Percentiles rank a stretch among this genome's conserved stretches.
Evolutionary conservation across 2,888 invertebrate species (phyloP).

Genomic region (Leptinotarsa juncta): DNA sequence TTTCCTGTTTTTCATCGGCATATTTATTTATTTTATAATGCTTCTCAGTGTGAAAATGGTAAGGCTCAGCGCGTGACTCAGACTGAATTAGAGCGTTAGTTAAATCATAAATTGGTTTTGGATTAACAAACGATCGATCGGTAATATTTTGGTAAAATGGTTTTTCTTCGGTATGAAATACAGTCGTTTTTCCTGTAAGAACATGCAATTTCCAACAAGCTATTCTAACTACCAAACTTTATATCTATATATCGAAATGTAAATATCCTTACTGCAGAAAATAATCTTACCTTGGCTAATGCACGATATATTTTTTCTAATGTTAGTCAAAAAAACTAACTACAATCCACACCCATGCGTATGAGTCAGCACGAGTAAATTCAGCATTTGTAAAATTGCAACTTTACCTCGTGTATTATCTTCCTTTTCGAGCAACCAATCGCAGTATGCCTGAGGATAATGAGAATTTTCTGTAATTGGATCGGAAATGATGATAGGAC

Average conservation of each 20-base stretch:
- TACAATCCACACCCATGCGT: constrained; percentile 61
- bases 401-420: constrained; percentile 61
- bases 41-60: constrained; percentile 52
- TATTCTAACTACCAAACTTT: constrained; percentile 62
- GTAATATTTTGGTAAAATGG: constrained; percentile 49
- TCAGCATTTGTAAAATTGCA: constrained; percentile 36
- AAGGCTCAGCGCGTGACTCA: constrained; percentile 62
- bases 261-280: constrained; percentile 64
- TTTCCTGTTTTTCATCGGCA: constrained; percentile 48
- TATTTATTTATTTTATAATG: constrained; percentile 44
- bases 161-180: constrained; percentile 57
- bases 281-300: constrained; percentile 50
- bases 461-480: constrained; percentile 48
- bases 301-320: constrained; percentile 42
- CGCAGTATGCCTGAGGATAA: constrained; percentile 64
- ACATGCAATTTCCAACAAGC: constrained; percentile 66
- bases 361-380: constrained; percentile 53
- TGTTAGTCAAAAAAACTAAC: constrained; percentile 56
- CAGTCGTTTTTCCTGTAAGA: constrained; percentile 65
- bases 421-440: constrained; percentile 62
- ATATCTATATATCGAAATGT: constrained; percentile 49
- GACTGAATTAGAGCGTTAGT: constrained; percentile 63
- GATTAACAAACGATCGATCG: constrained; percentile 46
- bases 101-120: constrained; percentile 53
- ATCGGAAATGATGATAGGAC: constrained; percentile 47